Evolutionary conservation across 2,113 vertebrate genomes (phyloP).

Genomic region (Semicossyphus pulcher): DNA sequence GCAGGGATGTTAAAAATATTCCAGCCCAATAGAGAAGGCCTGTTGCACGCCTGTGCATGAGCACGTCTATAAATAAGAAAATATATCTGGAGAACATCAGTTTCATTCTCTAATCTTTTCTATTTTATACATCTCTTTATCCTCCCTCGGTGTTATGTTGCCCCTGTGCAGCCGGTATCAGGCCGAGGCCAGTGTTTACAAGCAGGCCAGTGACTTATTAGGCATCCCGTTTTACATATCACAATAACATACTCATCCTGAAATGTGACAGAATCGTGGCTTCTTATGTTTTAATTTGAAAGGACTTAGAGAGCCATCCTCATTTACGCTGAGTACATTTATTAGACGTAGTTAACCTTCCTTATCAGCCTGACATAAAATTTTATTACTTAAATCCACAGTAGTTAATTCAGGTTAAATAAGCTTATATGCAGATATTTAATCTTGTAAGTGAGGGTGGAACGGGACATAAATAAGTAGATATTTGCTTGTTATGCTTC

Average conservation of each 20-base stretch:
- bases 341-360: constrained; percentile 45
- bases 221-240: constrained; percentile 6
- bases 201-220: constrained; percentile 31
- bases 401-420: constrained; percentile 42
- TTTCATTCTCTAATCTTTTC: constrained; percentile 31
- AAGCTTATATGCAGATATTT: constrained; percentile 44
- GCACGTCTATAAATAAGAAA: constrained; percentile 16
- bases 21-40: constrained; percentile 20
- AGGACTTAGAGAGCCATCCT: neutral
- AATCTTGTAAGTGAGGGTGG: constrained; percentile 17
- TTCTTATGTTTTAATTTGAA: constrained; percentile 23
- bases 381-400: constrained; percentile 50
- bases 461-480: constrained; percentile 10
- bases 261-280: neutral
- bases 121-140: constrained; percentile 42
- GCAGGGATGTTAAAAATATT: constrained; percentile 25
- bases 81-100: constrained; percentile 19
- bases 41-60: constrained; percentile 25
- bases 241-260: neutral
- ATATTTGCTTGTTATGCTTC: constrained; percentile 32
- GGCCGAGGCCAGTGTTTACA: constrained; percentile 47
- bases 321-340: constrained; percentile 24
- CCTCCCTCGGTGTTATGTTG: constrained; percentile 1
- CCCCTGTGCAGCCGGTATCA: constrained; percentile 5
- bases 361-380: constrained; percentile 26